Evolutionary conservation across 2,797 vertebrate species (phyloP).

Genomic region (Enoplosus armatus): DNA sequence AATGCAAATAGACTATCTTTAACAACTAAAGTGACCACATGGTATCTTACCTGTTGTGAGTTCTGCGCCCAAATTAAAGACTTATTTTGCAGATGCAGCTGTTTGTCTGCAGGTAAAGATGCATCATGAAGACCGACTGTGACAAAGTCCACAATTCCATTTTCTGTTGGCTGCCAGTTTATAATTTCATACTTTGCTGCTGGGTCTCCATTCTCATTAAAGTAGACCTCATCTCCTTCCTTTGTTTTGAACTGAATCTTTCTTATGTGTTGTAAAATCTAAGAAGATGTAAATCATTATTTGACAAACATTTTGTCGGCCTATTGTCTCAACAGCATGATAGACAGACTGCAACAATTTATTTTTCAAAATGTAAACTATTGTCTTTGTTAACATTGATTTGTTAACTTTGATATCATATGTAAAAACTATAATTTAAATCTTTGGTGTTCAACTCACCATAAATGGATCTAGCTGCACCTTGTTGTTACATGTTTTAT

Average conservation of each 20-base stretch:
- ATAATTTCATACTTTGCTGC: constrained; percentile 82
- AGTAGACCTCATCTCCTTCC: constrained; percentile 80
- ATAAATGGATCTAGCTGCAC: not conserved
- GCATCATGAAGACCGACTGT: constrained; percentile 78
- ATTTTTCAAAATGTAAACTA: not conserved
- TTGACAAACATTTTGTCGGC: not conserved
- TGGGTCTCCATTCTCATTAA: constrained; percentile 81
- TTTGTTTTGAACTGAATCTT: constrained; percentile 76
- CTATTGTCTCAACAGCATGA: not conserved
- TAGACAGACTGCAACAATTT: not conserved
- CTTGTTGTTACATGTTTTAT: constrained; percentile 9
- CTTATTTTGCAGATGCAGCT: constrained; percentile 64
- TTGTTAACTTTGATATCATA: no score
- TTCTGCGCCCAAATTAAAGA: constrained; percentile 74
- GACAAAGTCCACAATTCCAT: constrained; percentile 69
- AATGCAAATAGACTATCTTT: not conserved
- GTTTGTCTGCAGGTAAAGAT: constrained; percentile 62
- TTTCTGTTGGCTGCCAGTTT: constrained; percentile 77
- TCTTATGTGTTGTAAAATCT: constrained; percentile 78
- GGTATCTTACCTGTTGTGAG: constrained; percentile 54
- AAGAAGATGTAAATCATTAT: not conserved
- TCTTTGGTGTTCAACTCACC: not conserved
- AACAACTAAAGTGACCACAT: not conserved
- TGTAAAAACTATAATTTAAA: not conserved
- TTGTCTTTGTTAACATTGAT: no score